phyloP scores from a whole-genome alignment of 2,797 vertebrate species.

The Artibeus lituratus region DNA sequence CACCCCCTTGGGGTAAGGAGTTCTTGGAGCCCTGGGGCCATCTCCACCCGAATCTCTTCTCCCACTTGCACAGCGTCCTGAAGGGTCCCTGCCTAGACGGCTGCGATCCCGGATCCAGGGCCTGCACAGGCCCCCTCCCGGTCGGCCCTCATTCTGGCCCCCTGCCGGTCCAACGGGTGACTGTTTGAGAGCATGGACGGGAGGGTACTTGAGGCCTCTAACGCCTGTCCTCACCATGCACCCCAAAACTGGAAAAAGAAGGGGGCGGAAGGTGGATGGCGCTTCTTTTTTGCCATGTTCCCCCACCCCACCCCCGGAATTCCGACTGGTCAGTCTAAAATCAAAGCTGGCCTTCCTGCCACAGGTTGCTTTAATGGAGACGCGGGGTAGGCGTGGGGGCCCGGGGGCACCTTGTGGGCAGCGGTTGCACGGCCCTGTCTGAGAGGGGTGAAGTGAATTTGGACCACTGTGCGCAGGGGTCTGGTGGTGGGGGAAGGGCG shows the following conservation, averaged over 20 bases:
- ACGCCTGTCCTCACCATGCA: neutral
- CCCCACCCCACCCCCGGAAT: neutral
- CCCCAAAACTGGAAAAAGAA: neutral
- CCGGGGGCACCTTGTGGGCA: neutral
- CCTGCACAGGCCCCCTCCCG: neutral
- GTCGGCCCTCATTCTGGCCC: neutral
- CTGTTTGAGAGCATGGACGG: neutral
- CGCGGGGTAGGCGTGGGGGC: neutral
- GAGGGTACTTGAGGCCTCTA: neutral
- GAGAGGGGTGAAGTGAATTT: neutral
- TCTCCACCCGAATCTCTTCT: neutral
- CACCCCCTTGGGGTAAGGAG: neutral
- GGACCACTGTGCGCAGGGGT: neutral
- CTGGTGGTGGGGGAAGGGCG: neutral
- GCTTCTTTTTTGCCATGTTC: neutral
- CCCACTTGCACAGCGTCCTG: neutral
- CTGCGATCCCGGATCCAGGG: neutral
- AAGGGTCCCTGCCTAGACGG: neutral
- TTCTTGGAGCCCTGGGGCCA: neutral
- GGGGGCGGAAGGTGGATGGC: neutral
- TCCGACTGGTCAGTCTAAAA: neutral
- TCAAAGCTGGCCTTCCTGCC: neutral
- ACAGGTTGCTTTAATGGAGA: constrained; percentile 6
- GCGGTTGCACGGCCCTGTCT: neutral
- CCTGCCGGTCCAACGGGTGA: no score